Evolutionary conservation across 2,797 vertebrate genomes (phyloP), one percentile per base, ranked within the genome.

Genomic region (Distichodus sexfasciatus): DNA sequence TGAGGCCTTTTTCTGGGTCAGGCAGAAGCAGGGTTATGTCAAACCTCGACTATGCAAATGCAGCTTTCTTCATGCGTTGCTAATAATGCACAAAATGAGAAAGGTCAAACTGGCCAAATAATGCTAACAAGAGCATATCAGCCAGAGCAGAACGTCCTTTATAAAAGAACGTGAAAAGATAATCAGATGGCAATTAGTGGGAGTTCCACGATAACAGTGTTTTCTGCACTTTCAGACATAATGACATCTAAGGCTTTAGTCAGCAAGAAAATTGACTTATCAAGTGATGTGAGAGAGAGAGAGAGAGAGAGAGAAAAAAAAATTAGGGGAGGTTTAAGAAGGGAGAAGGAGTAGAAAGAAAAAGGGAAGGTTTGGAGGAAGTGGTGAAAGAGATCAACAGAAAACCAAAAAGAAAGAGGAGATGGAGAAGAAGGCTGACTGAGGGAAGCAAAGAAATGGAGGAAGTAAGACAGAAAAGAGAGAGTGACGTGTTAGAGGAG

Each of bases 61-160:
- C 26, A 44, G 38, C n/a, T 31, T 61, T 59, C 24, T 50, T 24
- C 19, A n/a, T 53, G 26, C 29, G 33, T 24, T 33, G 38, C 58
- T 70, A 62, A 70, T 51, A 70, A 53, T 19, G 21, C 19, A 54
- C 1, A 54, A 46, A 64, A 57, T 23, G 38, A 53, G 36, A 62
- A 70, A 46, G 40, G 47, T 62, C 38, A 63, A 44, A 12, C 47
- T 55, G 58, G 2, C 54, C 21, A 41, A 15, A 69, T 24, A 51
- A 12, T 24, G 58, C 26, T 15, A 55, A 33, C 6, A 28, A 69
- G 48, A 46, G 21, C 29, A 23, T 26, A 43, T 26, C n/a, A 24
- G 23, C 6, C 19, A 44, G 35, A 58, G 19, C 3, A 35, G 21
- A 29, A 7, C 47, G 51, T 26, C 26, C 61, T 24, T 64, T 48